phyloP scores from a whole-genome alignment of 2,113 vertebrate genomes.

The Tonatia bakeri region DNA sequence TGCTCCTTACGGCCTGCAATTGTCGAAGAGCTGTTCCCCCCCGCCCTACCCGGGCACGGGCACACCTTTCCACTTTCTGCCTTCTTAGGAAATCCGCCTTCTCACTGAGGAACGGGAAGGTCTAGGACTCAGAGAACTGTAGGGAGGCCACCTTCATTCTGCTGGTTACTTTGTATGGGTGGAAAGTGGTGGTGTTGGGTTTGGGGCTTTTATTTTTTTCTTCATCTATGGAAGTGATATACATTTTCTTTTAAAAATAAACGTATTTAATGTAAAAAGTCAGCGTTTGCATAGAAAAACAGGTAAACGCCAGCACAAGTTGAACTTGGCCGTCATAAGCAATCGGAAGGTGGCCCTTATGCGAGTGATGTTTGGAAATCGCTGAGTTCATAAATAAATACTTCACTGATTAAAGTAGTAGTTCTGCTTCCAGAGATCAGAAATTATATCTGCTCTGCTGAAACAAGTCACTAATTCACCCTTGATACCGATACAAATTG shows the following conservation, averaged over 20 bases:
- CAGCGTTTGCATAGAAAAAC: neutral
- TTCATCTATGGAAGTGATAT: neutral
- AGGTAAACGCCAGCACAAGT: neutral
- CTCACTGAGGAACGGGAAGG: neutral
- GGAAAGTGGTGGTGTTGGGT: rapidly evolving
- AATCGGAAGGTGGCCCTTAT: neutral
- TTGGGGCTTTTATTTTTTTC: neutral
- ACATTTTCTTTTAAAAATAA: neutral
- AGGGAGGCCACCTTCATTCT: neutral
- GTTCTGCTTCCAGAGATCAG: neutral
- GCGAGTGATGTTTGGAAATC: neutral
- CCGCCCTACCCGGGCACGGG: rapidly evolving
- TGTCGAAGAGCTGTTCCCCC: neutral
- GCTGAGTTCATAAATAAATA: neutral
- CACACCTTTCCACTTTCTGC: neutral
- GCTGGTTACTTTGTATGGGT: neutral
- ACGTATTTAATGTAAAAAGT: neutral
- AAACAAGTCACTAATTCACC: neutral
- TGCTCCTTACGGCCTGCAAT: neutral
- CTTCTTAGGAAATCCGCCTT: neutral
- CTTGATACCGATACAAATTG: neutral
- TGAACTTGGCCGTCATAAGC: neutral
- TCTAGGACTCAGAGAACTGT: neutral
- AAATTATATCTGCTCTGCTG: neutral
- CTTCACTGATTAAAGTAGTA: neutral